These are phyloP conservation scores for Gallinago undulata DNA, from an alignment of 2,113 vertebrate genomes.

Conservation along the genomic window DNA sequence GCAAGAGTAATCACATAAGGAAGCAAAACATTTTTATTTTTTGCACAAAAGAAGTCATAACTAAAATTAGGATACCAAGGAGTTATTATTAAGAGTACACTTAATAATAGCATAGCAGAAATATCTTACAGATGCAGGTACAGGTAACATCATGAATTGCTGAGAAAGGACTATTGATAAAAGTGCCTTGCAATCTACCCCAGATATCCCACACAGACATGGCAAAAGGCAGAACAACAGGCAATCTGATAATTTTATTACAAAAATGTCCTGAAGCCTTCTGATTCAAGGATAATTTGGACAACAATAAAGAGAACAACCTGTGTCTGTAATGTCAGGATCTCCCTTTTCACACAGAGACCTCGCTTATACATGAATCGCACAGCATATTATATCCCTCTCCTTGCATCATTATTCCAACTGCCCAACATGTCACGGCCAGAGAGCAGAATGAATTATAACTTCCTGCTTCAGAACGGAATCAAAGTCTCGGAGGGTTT, in stretches of 20 bases:
- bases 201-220: neutral
- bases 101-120: neutral
- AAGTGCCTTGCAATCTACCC: neutral
- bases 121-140: neutral
- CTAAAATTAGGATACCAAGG: neutral
- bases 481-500: neutral
- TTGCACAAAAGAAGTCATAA: neutral
- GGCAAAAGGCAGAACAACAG: neutral
- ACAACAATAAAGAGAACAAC: neutral
- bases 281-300: neutral
- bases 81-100: neutral
- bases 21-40: neutral
- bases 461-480: neutral
- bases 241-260: neutral
- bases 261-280: neutral
- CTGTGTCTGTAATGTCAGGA: neutral
- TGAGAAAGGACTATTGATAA: neutral
- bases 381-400: rapidly evolving
- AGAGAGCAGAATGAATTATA: neutral
- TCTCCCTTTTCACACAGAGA: neutral
- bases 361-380: neutral
- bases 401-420: neutral
- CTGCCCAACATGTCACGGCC: neutral
- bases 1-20: neutral
- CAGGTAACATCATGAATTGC: neutral